Conservation (phyloP, 2,113 vertebrate genomes). For the Mesoclemmys tuberculata region DNA sequence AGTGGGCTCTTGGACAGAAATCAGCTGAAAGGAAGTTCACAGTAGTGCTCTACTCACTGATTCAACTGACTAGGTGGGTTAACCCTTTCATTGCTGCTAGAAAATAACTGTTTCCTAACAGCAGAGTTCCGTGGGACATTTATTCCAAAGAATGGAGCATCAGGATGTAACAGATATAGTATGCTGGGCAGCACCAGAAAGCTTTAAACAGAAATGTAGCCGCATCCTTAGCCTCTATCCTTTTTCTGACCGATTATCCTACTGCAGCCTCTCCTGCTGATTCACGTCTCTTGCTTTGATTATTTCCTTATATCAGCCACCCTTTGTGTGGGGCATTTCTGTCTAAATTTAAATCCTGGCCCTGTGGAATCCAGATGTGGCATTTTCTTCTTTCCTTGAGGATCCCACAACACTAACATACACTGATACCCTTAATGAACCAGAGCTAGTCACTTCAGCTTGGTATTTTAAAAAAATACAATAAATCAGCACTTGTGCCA, state of each 20-base stretch:
- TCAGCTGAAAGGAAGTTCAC: neutral
- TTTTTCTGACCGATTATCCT: neutral
- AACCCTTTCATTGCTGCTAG: neutral
- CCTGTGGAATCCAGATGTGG: neutral
- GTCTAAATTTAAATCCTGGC: rapidly evolving
- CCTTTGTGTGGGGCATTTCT: neutral
- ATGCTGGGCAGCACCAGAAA: neutral
- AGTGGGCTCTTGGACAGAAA: neutral
- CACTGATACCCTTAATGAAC: neutral
- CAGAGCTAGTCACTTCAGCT: neutral
- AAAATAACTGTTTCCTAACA: neutral
- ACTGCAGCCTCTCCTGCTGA: neutral
- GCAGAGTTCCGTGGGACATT: neutral
- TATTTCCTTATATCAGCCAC: neutral
- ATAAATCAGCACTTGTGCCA: rapidly evolving
- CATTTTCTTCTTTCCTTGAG: too few relatives aligned
- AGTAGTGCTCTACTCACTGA: neutral
- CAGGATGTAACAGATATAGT: neutral
- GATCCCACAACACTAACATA: neutral
- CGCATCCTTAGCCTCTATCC: neutral
- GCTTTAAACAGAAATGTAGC: neutral
- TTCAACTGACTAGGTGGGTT: rapidly evolving
- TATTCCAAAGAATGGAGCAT: neutral
- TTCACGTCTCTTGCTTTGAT: neutral
- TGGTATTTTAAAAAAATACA: neutral